A percentile compares a stretch with the other conserved stretches of the same genome.
Evolutionary conservation across 2,888 invertebrate species (phyloP).

Genomic region (Drosophila meridionalis): DNA sequence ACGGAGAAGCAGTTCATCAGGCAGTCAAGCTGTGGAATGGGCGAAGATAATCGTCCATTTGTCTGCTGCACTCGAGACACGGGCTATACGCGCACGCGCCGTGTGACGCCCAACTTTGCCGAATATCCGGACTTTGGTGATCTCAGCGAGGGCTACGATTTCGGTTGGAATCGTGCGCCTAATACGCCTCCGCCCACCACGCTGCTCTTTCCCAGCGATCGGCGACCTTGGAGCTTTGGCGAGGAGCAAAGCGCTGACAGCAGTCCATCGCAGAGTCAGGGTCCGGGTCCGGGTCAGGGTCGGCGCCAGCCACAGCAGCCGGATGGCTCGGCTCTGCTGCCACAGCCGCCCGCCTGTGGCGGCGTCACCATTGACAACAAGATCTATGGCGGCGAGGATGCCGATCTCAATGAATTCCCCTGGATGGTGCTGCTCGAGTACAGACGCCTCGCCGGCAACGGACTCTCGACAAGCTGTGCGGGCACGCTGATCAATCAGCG

Average conservation of each 20-base stretch:
- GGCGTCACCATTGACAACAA: conserved; percentile 85
- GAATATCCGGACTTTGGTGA: conserved; percentile 39
- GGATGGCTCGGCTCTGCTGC: conserved; percentile 59
- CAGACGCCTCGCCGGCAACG: conserved; percentile 78
- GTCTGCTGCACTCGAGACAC: conserved; percentile 83
- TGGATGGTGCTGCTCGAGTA: conserved; percentile 90
- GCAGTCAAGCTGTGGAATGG: conserved; percentile 76
- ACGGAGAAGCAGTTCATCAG: conserved; percentile 72
- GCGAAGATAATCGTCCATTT: conserved; percentile 73
- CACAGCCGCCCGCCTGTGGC: conserved; percentile 82
- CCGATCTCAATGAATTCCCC: conserved; percentile 88
- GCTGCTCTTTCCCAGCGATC: conserved; percentile 38
- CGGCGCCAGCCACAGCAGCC: background rate
- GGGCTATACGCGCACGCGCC: conserved; percentile 62
- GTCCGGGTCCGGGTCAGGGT: background rate
- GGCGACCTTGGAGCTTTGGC: conserved; percentile 53
- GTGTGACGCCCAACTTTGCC: conserved; percentile 35
- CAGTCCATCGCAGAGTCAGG: background rate
- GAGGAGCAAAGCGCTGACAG: conserved; percentile 13
- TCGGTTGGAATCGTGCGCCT: conserved; percentile 44
- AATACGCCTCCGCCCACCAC: conserved; percentile 14
- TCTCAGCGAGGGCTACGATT: conserved; percentile 33
- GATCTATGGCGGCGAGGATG: conserved; percentile 87
- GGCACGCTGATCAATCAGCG: conserved; percentile 84
- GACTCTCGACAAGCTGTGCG: conserved; percentile 81